Evolutionary conservation across 2,113 vertebrate genomes (phyloP).

Genomic region (Montifringilla adamsi): DNA sequence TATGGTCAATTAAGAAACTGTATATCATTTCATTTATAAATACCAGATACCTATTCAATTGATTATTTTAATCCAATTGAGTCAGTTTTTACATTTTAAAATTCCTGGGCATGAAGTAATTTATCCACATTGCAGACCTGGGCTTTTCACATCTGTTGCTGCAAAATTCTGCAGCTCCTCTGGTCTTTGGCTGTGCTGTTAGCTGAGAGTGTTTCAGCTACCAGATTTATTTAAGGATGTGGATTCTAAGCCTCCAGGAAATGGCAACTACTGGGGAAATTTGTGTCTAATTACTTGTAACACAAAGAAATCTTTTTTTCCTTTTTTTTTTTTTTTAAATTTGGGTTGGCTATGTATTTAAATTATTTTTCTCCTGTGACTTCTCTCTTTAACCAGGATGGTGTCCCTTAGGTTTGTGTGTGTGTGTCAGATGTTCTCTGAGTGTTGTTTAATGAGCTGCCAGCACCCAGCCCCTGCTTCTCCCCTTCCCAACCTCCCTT

Average conservation of each 20-base stretch:
- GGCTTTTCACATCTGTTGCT: constrained; percentile 11
- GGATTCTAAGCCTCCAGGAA: background rate
- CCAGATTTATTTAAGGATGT: background rate
- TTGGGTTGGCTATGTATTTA: background rate
- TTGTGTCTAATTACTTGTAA: background rate
- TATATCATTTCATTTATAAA: constrained; percentile 26
- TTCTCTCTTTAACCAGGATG: background rate
- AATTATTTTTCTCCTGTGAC: background rate
- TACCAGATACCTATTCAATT: constrained; percentile 19
- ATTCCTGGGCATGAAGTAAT: background rate
- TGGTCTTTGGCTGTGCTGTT: background rate
- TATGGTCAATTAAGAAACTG: constrained; percentile 9
- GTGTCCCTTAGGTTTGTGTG: background rate
- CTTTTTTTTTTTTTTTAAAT: background rate
- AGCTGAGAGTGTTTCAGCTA: background rate
- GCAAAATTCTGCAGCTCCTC: background rate
- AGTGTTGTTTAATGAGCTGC: background rate
- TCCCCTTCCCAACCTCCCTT: background rate
- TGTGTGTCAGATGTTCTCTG: background rate
- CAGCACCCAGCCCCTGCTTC: background rate
- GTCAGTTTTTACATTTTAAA: background rate
- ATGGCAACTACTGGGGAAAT: background rate
- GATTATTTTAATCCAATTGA: constrained; percentile 35
- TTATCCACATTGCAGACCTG: background rate
- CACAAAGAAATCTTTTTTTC: background rate